Evolutionary conservation across 2,888 invertebrate genomes (phyloP).

Genomic region (Tipula helvola): DNA sequence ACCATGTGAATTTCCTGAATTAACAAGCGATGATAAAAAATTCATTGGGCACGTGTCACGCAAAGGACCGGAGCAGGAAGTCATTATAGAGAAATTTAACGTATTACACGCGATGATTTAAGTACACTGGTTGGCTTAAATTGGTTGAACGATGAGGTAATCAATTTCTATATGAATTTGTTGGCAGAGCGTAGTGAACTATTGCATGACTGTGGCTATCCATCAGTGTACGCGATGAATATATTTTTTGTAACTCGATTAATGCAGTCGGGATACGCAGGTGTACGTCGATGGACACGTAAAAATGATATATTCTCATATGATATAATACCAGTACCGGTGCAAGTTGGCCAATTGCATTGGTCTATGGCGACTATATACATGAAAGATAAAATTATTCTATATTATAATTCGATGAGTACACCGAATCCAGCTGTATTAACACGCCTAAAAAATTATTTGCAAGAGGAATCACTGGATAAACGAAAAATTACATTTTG

Average conservation of each 20-base stretch:
- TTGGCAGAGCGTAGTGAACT: slow-evolving; percentile 61
- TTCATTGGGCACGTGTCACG: slow-evolving; percentile 45
- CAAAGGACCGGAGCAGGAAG: slow-evolving; percentile 46
- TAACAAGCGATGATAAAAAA: slow-evolving; percentile 54
- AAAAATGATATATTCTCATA: slow-evolving; percentile 68
- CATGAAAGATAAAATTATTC: slow-evolving; percentile 56
- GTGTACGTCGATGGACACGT: slow-evolving; percentile 82
- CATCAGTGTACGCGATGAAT: slow-evolving; percentile 82
- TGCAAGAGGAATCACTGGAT: slow-evolving; percentile 73
- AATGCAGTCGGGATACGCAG: slow-evolving; percentile 58
- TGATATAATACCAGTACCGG: slow-evolving; percentile 78
- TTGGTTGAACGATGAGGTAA: slow-evolving; percentile 95
- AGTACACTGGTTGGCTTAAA: slow-evolving; percentile 66
- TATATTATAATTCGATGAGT: slow-evolving; percentile 91
- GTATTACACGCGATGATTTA: slow-evolving; percentile 65
- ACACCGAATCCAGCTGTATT: slow-evolving; percentile 64
- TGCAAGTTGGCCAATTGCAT: slow-evolving; percentile 87
- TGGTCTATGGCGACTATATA: slow-evolving; percentile 92
- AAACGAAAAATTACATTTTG: slow-evolving; percentile 70
- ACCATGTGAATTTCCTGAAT: slow-evolving; percentile 41
- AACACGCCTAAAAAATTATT: slow-evolving; percentile 57
- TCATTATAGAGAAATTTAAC: slow-evolving; percentile 38
- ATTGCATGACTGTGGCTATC: slow-evolving; percentile 44
- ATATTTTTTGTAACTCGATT: slow-evolving; percentile 85
- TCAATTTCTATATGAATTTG: slow-evolving; percentile 94